Evolutionary conservation across 2,888 invertebrate species (phyloP).

Genomic region (Fragum sueziense): DNA sequence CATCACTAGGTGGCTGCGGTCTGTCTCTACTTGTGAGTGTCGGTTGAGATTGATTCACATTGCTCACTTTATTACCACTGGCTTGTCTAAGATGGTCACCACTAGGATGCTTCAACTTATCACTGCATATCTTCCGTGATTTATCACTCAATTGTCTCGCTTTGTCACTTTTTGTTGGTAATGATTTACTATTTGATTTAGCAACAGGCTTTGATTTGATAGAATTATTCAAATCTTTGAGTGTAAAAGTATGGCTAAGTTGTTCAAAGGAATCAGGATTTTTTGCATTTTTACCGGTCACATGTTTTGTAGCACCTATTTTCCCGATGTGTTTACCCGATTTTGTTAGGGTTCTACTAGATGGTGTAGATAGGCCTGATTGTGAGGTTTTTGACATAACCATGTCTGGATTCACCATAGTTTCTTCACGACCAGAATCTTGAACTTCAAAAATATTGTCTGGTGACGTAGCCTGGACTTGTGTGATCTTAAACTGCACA

Average conservation of each 20-base stretch:
- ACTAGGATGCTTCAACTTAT: too few relatives aligned
- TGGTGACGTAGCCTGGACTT: background rate
- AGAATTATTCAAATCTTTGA: constrained; percentile 10
- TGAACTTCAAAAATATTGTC: background rate
- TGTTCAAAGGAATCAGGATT: background rate
- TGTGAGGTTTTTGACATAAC: background rate
- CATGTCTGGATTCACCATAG: background rate
- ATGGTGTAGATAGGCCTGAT: background rate
- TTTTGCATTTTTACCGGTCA: constrained; percentile 24
- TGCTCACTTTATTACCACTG: background rate
- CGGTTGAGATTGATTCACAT: too few relatives aligned
- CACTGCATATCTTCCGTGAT: background rate
- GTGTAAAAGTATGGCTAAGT: background rate
- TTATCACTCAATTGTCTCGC: too few relatives aligned
- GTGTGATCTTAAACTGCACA: constrained; percentile 4
- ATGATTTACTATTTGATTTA: too few relatives aligned
- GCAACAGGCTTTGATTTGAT: background rate
- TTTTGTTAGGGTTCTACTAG: constrained; percentile 4
- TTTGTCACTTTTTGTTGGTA: too few relatives aligned
- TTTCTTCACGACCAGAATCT: background rate
- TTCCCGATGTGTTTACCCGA: constrained; percentile 27
- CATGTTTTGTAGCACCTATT: constrained; percentile 33
- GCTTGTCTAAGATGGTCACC: background rate
- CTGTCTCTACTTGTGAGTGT: background rate
- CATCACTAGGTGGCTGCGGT: background rate